phyloP scores from a whole-genome alignment of 2,113 vertebrate species.

The Onychorhynchus coronatus region DNA sequence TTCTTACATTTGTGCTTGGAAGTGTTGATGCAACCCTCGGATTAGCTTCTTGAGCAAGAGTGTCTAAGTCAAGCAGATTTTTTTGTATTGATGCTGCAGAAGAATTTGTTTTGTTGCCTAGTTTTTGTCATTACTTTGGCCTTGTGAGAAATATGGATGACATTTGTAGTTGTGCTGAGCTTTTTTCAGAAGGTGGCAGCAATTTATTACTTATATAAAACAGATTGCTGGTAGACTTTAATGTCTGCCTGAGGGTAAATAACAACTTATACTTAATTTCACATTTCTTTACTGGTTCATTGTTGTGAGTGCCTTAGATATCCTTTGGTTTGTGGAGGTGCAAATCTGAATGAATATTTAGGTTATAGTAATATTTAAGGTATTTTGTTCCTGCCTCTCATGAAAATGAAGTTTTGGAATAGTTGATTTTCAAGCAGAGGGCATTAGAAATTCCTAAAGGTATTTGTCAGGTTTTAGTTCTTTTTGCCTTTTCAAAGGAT shows the following conservation, averaged over 20 bases:
- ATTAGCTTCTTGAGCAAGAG: background rate
- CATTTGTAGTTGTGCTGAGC: background rate
- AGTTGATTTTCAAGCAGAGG: background rate
- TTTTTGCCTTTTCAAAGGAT: background rate
- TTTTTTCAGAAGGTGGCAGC: conserved; percentile 69
- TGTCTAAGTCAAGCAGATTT: background rate
- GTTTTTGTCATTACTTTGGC: background rate
- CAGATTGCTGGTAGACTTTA: background rate
- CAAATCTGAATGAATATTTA: background rate
- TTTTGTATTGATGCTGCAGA: background rate
- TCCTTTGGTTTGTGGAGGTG: background rate
- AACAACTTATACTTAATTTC: background rate
- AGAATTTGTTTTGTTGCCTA: background rate
- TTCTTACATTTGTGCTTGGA: background rate
- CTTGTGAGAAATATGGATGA: background rate
- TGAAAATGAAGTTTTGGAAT: background rate
- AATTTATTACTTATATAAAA: conserved; percentile 10
- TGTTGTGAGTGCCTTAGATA: background rate
- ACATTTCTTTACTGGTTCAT: background rate
- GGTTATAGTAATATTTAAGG: background rate
- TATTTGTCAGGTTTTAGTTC: background rate
- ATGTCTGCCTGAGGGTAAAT: background rate
- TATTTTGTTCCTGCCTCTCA: background rate
- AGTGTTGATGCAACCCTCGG: background rate
- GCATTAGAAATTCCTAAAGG: background rate